Conservation (phyloP, 2,797 vertebrate genomes). For the Pangasius mekongensis region DNA sequence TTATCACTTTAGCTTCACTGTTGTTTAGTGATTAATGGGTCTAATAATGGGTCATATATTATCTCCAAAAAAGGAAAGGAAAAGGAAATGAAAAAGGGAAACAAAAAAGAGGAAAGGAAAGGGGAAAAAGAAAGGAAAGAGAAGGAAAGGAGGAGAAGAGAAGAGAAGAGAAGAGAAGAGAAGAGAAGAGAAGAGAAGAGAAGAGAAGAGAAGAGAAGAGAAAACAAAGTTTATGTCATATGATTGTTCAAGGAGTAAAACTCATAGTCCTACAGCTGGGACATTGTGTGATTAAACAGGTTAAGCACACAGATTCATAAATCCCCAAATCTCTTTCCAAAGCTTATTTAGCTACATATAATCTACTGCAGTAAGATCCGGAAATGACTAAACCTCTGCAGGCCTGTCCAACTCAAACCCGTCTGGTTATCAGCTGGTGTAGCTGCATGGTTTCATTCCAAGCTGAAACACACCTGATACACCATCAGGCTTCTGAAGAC, state of each 20-base stretch:
- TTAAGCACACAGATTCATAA: neutral
- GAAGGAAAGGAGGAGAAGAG: too few relatives aligned
- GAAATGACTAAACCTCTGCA: neutral
- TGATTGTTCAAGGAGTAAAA: neutral
- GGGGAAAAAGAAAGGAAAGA: neutral
- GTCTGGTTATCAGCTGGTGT: constrained; percentile 10
- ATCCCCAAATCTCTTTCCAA: neutral
- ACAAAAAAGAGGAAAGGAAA: neutral
- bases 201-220: too few relatives aligned
- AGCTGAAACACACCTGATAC: constrained; percentile 16
- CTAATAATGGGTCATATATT: neutral
- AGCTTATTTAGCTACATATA: neutral
- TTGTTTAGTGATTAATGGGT: neutral
- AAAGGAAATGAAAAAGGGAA: neutral
- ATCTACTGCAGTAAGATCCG: neutral
- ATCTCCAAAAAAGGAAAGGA: neutral
- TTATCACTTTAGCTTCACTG: neutral
- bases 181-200: neutral
- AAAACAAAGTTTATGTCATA: neutral
- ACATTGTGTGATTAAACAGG: neutral
- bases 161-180: neutral
- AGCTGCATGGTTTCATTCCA: neutral
- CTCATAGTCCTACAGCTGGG: neutral
- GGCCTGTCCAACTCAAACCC: neutral
- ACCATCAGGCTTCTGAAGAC: constrained; percentile 43